Base-by-base conservation (phyloP, 53 echinoderm and acorn worm species). In the Echinometra lucunter region DNA sequence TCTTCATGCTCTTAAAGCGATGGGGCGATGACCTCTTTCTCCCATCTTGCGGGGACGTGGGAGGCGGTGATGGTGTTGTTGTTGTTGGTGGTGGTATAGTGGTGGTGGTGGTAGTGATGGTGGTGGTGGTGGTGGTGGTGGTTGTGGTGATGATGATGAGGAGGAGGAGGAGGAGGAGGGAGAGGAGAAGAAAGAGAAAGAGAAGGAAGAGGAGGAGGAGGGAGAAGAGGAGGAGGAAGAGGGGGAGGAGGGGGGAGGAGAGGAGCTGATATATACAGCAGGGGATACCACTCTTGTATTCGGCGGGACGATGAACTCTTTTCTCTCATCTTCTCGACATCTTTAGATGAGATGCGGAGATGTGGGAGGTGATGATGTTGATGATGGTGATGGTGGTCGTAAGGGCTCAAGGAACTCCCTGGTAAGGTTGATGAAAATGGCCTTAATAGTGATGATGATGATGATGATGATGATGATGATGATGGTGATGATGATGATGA, bases 11-110 rank as follows among this genome's bases (percentile, higher is more conserved):
- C n/a, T n/a, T n/a, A 80, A 44, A 25, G 28, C 45, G 45, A 85
- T 49, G 85, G 85, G 85, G 49, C 85, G 85, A 85, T 85, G 85
- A 85, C 85, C 85, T 85, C 85, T 49, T 85, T n/a, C 19, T 32
- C 30, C 69, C 69, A 69, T 32, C 69, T 30, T 32, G 69, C 69
- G 34, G 30, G 30, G 30, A 28, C 32, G 11, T 69, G 34, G 28
- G 23, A 63, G 63, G 53, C 53, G 53, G 10, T 38, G 38, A 38
- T 78, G 88, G 56, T 53, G 88, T 3, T 74, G 74, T 0, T 34
- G 74, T 8, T 74, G 74, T 11, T 74, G 35, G 12, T 74, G 74
- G 56, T 56, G 56, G 13, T 56, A 56, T 7, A 56, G 56, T 56
- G 56, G 13, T 56, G 56, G 13, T 56, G 56, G 13, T 13, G 27